Conservation (phyloP, 2,113 vertebrate species). For the Speoplatyrhinus poulsoni region DNA sequence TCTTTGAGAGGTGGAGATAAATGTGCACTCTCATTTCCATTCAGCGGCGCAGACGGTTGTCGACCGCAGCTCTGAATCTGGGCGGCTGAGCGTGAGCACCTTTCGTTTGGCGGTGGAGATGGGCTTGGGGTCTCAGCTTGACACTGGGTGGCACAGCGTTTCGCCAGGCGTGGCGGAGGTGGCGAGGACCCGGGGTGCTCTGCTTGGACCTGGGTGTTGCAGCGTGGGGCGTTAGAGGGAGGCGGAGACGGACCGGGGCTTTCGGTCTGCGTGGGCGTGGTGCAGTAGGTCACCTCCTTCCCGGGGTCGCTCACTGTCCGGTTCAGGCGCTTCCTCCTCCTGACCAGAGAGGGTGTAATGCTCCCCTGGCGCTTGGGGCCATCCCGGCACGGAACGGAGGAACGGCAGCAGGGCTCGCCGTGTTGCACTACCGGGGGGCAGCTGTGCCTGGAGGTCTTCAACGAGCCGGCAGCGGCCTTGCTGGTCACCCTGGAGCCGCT, state of each 20-base stretch:
- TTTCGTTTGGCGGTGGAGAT: not conserved
- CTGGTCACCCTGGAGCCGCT: conserved; percentile 46
- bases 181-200: conserved; percentile 29
- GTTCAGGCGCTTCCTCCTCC: conserved; percentile 57
- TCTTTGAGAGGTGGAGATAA: conserved; percentile 5
- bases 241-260: conserved; percentile 36
- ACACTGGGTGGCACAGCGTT: conserved; percentile 54
- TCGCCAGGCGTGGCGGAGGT: conserved; percentile 9
- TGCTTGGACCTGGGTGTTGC: conserved; percentile 61
- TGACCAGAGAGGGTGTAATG: conserved; percentile 47
- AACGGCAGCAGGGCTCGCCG: conserved; percentile 56
- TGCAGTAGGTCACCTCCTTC: conserved; percentile 69
- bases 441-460: conserved; percentile 64
- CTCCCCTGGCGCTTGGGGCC: conserved; percentile 57
- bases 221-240: conserved; percentile 46
- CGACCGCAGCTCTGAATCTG: conserved; percentile 27
- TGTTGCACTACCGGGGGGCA: conserved; percentile 48
- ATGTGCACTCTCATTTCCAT: conserved; percentile 15
- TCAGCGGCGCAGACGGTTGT: conserved; percentile 34
- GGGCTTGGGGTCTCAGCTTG: conserved; percentile 47
- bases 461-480: conserved; percentile 48
- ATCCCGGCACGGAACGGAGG: conserved; percentile 53
- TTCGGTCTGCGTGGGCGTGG: conserved; percentile 67
- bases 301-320: conserved; percentile 73
- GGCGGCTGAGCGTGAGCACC: conserved; percentile 12